Evolutionary conservation across 2,113 vertebrate genomes (phyloP).

Genomic region (Colaptes auratus): DNA sequence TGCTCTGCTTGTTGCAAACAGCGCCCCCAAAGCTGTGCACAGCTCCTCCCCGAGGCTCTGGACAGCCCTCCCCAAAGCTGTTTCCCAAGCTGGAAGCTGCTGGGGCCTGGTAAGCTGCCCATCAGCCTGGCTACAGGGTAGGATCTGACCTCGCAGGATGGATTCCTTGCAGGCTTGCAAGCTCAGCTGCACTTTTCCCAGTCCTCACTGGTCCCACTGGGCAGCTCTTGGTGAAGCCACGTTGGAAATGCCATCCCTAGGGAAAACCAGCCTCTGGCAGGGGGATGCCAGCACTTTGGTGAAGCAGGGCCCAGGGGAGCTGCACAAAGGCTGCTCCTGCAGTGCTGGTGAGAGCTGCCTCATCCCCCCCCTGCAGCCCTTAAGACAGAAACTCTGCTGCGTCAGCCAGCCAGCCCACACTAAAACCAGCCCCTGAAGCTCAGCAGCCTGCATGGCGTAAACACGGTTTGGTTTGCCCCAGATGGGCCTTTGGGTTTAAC

Average conservation of each 20-base stretch:
- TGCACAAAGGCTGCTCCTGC: background rate
- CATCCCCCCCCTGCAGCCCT: rapidly evolving
- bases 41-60: too few relatives aligned
- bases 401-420: background rate
- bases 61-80: background rate
- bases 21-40: background rate
- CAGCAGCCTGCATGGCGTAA: background rate
- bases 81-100: background rate
- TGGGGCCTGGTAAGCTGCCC: background rate
- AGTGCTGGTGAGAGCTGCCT: background rate
- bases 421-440: background rate
- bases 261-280: background rate
- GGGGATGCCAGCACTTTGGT: background rate
- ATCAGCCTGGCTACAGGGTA: background rate
- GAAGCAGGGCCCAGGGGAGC: background rate
- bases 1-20: background rate
- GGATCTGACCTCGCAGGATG: rapidly evolving
- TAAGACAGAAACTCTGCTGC: background rate
- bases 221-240: rapidly evolving
- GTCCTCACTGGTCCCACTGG: rapidly evolving
- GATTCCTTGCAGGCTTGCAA: background rate
- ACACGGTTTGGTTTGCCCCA: background rate
- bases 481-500: background rate
- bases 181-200: too few relatives aligned
- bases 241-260: rapidly evolving